Evolutionary conservation across 2,888 invertebrate species (phyloP).

Genomic region (Aproaerema taeniolella): DNA sequence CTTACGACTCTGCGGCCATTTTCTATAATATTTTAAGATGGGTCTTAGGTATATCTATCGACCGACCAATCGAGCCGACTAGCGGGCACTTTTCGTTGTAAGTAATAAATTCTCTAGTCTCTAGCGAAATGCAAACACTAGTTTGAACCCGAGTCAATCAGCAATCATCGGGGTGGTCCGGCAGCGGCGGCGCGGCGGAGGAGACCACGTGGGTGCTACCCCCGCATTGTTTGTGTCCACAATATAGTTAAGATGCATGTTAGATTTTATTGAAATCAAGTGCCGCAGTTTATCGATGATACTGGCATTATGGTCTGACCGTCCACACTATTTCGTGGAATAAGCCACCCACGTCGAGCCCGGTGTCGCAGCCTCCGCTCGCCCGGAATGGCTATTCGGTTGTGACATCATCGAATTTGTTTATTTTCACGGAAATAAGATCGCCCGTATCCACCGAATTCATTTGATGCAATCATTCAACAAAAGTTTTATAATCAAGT

Average conservation of each 20-base stretch:
- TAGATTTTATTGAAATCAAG: conserved; percentile 39
- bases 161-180: conserved; percentile 10
- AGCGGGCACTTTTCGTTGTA: too few species aligned
- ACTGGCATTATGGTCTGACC: conserved; percentile 35
- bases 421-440: conserved; percentile 7
- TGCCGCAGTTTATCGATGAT: conserved; percentile 45
- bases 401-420: conserved; percentile 18
- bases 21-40: not conserved
- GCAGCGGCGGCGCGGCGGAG: not conserved
- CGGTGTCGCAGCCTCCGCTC: conserved; percentile 20
- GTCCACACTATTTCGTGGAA: conserved; percentile 62
- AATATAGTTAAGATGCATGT: conserved; percentile 26
- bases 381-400: conserved; percentile 36
- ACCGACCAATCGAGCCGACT: too few species aligned
- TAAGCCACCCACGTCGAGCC: conserved; percentile 65
- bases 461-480: too few species aligned
- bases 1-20: conserved; percentile 1
- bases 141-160: conserved; percentile 2
- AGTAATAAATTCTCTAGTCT: not conserved
- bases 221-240: conserved; percentile 19
- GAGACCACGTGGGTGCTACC: conserved; percentile 6
- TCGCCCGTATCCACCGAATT: too few species aligned
- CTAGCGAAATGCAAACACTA: conserved; percentile 2
- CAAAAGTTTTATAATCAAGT: too few species aligned
- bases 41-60: too few species aligned